Evolutionary conservation across 2,797 vertebrate species (phyloP).

Genomic region (Lepus townsendii): DNA sequence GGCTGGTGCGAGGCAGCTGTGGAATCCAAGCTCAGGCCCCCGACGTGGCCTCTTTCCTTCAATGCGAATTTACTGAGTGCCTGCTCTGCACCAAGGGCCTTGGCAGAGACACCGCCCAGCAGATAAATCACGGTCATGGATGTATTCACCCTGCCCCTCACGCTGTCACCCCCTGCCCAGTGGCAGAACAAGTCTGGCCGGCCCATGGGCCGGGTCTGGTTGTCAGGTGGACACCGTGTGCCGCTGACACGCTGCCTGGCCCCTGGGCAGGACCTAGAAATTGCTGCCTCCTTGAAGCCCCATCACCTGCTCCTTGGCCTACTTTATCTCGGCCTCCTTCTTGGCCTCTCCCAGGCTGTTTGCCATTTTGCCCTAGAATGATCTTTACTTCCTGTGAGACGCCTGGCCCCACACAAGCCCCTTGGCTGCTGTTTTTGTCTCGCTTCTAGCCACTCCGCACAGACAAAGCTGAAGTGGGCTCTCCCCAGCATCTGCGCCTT

Average conservation of each 20-base stretch:
- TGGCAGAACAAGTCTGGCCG: neutral
- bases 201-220: neutral
- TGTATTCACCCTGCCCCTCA: neutral
- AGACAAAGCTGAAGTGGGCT: neutral
- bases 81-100: no score
- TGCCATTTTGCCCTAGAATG: neutral
- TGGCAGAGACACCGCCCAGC: neutral
- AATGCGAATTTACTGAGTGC: neutral
- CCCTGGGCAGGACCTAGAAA: neutral
- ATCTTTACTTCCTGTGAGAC: constrained; percentile 11
- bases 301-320: neutral
- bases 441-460: neutral
- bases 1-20: neutral
- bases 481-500: neutral
- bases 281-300: neutral
- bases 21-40: neutral
- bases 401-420: neutral
- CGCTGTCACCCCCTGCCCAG: neutral
- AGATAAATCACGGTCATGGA: neutral
- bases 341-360: neutral
- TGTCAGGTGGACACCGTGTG: neutral
- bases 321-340: neutral
- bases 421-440: neutral
- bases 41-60: neutral
- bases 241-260: neutral